Base-by-base conservation (phyloP, 2,797 vertebrate genomes). In the Stomatorhinus walkeri region DNA sequence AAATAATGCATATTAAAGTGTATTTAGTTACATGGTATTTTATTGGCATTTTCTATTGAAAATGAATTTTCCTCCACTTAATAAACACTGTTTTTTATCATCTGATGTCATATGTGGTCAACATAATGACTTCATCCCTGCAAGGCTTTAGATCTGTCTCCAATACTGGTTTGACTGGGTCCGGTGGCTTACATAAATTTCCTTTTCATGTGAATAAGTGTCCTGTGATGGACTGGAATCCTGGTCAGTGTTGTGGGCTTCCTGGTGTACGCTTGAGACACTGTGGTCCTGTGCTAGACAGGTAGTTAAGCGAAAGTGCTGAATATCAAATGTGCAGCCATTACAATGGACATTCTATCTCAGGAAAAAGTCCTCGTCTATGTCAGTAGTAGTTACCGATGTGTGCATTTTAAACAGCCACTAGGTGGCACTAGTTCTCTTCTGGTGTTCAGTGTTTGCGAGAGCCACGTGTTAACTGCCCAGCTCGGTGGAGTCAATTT, bases 341-440 rank as follows among this genome's bases (percentile, higher is more conserved):
- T 85, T 49, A 51, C 22, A 32, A 85, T 52, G 9, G 12, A n/a
- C 83, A 28, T 32, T 28, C 46, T 19, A 32, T 54, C 46, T 85
- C 46, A 46, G 36, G 46, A n/a, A 9, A 46, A 43, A 46, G 36
- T n/a, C 32, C 14, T 5, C 2, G 8, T 9, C 72, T 79, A 79
- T n/a, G 12, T 36, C 64, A 36, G 64, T 16, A 36, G 64, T 16
- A n/a, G 72, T 40, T 2, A 79, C 36, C 1, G 2, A 46, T 43
- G 68, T 32, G 48, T 88, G 32, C 72, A 87, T 83, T 83, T 46
- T 5, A 36, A 72, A 51, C 32, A 32, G 9, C 14, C 88, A 88
- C 52, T 84, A 88, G 88, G 79, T 56, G 88, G 88, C 54, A 79
- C 40, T 48, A 48, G 22, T 84, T 84, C 72, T 54, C 76, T 61